phyloP scores from a whole-genome alignment of 2,113 vertebrate species.

The Ciconia stormi region DNA sequence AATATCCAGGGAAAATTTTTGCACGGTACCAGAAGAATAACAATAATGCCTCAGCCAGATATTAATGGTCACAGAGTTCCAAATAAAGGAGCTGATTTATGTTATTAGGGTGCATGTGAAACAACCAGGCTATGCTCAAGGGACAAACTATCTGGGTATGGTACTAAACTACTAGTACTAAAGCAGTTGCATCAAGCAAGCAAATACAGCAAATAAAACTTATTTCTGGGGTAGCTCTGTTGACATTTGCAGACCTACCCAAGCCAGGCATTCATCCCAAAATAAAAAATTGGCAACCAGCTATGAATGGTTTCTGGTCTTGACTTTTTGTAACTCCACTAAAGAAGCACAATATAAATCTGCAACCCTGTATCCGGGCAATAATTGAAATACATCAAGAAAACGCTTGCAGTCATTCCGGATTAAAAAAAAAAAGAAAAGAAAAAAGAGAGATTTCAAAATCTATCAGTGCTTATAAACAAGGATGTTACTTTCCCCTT shows the following conservation, averaged over 20 bases:
- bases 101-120: neutral
- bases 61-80: neutral
- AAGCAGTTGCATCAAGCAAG: neutral
- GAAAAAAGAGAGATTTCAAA: neutral
- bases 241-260: conserved; percentile 30
- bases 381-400: conserved; percentile 35
- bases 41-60: neutral
- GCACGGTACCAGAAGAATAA: neutral
- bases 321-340: conserved; percentile 46
- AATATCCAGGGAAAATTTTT: neutral
- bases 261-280: conserved; percentile 39
- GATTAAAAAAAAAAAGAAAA: neutral
- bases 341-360: conserved; percentile 57
- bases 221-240: neutral
- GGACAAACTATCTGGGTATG: neutral
- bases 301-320: conserved; percentile 36
- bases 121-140: neutral
- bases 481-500: conserved; percentile 67
- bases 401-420: conserved; percentile 4
- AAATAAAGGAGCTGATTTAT: neutral
- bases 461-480: conserved; percentile 49
- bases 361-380: conserved; percentile 35
- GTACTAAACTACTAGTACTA: neutral
- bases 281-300: conserved; percentile 47
- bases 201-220: neutral